Conservation (phyloP, 2,113 vertebrate genomes). For the Bubo blakistoni region DNA sequence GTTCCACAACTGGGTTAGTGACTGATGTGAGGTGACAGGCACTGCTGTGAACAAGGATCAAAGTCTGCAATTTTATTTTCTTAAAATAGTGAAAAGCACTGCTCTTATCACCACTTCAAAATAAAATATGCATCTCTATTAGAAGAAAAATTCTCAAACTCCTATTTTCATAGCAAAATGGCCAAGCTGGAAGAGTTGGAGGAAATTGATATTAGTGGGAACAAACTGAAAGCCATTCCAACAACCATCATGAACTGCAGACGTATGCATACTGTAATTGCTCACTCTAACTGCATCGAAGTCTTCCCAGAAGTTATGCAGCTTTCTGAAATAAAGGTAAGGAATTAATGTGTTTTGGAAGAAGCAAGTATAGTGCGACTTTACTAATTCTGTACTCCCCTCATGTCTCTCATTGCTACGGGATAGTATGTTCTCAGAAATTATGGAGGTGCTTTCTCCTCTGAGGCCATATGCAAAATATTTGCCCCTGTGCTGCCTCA, state of each 20-base stretch:
- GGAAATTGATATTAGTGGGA: slow-evolving; percentile 95
- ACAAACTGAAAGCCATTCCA: slow-evolving; percentile 95
- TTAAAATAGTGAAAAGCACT: not conserved
- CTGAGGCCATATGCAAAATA: not conserved
- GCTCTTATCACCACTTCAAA: not conserved
- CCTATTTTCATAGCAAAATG: slow-evolving; percentile 89
- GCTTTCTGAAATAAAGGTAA: slow-evolving; percentile 94
- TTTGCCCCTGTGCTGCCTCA: not conserved
- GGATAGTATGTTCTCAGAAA: not conserved
- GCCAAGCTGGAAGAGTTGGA: slow-evolving; percentile 96
- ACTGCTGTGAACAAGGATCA: not conserved
- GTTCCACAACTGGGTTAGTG: not conserved
- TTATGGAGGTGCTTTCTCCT: not conserved
- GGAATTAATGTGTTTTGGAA: not conserved
- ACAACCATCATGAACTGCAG: slow-evolving; percentile 94
- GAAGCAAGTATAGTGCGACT: not conserved
- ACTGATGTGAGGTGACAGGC: not conserved
- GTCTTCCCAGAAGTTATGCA: slow-evolving; percentile 99
- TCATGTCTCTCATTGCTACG: not conserved
- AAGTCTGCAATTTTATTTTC: not conserved
- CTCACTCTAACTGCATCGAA: slow-evolving; percentile 95
- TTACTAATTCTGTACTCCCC: not conserved
- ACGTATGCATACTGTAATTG: slow-evolving; percentile 93
- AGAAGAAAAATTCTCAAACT: not conserved
- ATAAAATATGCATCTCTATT: not conserved